Evolutionary conservation across 2,113 vertebrate species (phyloP).

Genomic region (Aphelocoma coerulescens): DNA sequence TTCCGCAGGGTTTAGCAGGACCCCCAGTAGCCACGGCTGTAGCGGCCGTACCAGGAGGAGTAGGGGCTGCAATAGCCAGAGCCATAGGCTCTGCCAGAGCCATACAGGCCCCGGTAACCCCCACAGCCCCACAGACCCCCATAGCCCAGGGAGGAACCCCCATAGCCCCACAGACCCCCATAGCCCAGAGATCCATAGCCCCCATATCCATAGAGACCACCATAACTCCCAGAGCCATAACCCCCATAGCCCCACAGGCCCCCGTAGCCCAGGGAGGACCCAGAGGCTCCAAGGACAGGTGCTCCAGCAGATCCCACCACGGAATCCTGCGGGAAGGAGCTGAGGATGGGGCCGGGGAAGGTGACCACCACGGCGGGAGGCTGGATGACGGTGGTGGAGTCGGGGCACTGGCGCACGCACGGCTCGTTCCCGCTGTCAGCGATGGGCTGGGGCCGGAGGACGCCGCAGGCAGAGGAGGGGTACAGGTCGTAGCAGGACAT

Average conservation of each 20-base stretch:
- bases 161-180: neutral
- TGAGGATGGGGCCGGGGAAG: conserved; percentile 44
- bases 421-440: neutral
- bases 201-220: neutral
- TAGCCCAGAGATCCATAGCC: neutral
- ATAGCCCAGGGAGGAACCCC: neutral
- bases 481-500: conserved; percentile 11
- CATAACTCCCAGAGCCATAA: neutral
- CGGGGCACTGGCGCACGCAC: neutral
- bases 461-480: neutral
- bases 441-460: neutral
- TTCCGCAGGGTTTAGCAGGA: neutral
- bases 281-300: neutral
- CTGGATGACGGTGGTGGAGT: conserved; percentile 1
- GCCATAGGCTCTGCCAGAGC: neutral
- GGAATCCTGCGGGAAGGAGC: conserved; percentile 36
- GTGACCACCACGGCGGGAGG: neutral
- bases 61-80: neutral
- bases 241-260: neutral
- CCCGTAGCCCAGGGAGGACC: neutral
- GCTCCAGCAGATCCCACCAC: conserved; percentile 6
- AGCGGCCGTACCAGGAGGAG: neutral
- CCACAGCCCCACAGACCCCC: neutral
- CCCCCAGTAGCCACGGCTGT: neutral
- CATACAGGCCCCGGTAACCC: neutral